phyloP scores from a whole-genome alignment of 2,888 invertebrate species.

The Tyria jacobaeae region DNA sequence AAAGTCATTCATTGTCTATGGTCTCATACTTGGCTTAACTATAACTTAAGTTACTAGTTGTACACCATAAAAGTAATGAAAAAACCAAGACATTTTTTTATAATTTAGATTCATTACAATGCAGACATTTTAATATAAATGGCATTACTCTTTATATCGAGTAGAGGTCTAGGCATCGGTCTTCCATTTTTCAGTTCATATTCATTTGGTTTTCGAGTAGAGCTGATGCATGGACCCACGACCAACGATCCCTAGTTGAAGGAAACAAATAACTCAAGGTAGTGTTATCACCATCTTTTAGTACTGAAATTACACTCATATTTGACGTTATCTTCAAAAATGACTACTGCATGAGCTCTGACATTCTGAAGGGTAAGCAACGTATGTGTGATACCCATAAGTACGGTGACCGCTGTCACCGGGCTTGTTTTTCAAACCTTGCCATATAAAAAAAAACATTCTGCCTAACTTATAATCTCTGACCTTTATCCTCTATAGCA shows the following conservation, averaged over 20 bases:
- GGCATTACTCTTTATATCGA: background rate
- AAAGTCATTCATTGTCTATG: slow-evolving; percentile 12
- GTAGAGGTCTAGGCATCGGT: background rate
- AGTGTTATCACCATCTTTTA: too few species aligned
- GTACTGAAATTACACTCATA: too few species aligned
- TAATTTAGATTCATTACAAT: too few species aligned
- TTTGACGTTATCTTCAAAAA: background rate
- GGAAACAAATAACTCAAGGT: background rate
- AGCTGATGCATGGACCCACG: background rate
- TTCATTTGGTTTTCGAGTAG: background rate
- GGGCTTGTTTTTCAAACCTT: background rate
- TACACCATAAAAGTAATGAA: background rate
- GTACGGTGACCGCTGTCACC: too few species aligned
- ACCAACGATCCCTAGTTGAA: background rate
- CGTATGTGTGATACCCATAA: background rate
- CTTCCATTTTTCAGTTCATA: background rate
- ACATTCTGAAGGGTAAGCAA: background rate
- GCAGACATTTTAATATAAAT: background rate
- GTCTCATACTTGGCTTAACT: background rate
- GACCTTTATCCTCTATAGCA: background rate
- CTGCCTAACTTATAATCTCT: background rate
- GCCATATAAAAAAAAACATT: background rate
- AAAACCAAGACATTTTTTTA: too few species aligned
- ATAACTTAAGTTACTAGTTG: background rate
- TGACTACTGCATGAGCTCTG: background rate